phyloP scores from a whole-genome alignment of 1,140 invertebrate genomes.

The Drosophila asahinai region DNA sequence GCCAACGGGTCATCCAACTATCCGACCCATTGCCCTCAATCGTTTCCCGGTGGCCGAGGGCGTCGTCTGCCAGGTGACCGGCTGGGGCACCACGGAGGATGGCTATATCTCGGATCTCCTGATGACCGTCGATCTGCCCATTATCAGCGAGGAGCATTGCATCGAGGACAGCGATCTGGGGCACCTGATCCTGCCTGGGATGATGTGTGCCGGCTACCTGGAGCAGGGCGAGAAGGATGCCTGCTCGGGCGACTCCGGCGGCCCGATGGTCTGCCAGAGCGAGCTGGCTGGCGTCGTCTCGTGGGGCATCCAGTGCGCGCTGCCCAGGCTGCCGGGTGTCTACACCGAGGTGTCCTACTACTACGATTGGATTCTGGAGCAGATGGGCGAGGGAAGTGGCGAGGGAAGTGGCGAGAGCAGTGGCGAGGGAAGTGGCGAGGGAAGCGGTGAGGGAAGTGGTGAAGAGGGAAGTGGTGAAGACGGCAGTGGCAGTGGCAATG shows the following conservation, averaged over 20 bases:
- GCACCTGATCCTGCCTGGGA: constrained; percentile 48
- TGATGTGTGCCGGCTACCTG: constrained; percentile 79
- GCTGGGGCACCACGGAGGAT: constrained; percentile 71
- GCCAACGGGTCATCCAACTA: constrained; percentile 63
- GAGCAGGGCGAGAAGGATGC: constrained; percentile 70
- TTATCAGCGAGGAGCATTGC: constrained; percentile 59
- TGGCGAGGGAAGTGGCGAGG: constrained; percentile 8
- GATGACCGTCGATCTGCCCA: constrained; percentile 71
- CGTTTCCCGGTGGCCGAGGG: constrained; percentile 13
- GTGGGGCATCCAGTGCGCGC: constrained; percentile 90
- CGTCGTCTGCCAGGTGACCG: constrained; percentile 70
- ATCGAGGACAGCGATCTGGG: constrained; percentile 47
- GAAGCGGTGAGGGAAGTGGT: constrained; percentile 11
- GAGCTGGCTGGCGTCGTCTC: constrained; percentile 89
- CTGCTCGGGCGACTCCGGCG: constrained; percentile 87
- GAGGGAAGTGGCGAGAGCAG: neutral
- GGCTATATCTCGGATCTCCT: constrained; percentile 61
- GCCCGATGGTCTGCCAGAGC: constrained; percentile 86
- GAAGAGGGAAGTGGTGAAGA: neutral
- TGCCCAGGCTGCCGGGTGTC: constrained; percentile 88
- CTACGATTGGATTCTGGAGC: constrained; percentile 86
- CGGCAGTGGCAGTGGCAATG: constrained; percentile 2
- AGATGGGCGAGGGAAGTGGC: constrained; percentile 30
- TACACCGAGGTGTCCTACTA: constrained; percentile 89
- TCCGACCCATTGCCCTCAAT: constrained; percentile 58